Percentiles rank a stretch among this genome's conserved stretches.
phyloP scores from a whole-genome alignment of 2,113 vertebrate species.

The Solenodon paradoxus region DNA sequence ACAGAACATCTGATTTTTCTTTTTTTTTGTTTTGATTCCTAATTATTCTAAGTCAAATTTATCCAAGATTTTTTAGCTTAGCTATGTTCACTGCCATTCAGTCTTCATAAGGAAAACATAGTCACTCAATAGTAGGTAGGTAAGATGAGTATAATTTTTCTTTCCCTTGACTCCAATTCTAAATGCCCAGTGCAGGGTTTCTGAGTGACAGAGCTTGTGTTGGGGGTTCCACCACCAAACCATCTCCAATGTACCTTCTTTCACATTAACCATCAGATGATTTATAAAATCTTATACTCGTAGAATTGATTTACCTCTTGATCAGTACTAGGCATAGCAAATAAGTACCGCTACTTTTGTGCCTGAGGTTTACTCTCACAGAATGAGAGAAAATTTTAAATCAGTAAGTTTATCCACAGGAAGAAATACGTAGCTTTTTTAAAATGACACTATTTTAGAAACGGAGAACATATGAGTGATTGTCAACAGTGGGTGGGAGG shows the following conservation, averaged over 20 bases:
- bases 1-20: neutral
- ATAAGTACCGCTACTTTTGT: neutral
- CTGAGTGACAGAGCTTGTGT: neutral
- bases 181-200: neutral
- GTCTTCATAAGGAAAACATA: neutral
- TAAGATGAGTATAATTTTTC: accelerated
- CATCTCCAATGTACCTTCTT: neutral
- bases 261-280: neutral
- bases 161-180: neutral
- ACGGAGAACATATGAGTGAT: too few relatives aligned
- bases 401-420: neutral
- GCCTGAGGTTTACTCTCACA: neutral
- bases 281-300: neutral
- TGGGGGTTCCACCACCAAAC: accelerated
- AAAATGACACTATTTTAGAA: too few relatives aligned
- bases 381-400: neutral
- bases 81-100: neutral
- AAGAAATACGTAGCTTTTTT: too few relatives aligned
- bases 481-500: too few relatives aligned
- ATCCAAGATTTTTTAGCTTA: neutral
- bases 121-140: neutral
- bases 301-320: neutral
- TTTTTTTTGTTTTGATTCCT: neutral
- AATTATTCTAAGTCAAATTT: too few relatives aligned
- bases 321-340: neutral